Evolutionary conservation across 2,797 vertebrate species (phyloP), one percentile per base, ranked within the genome.

Genomic region (Eurystomus glaucurus): DNA sequence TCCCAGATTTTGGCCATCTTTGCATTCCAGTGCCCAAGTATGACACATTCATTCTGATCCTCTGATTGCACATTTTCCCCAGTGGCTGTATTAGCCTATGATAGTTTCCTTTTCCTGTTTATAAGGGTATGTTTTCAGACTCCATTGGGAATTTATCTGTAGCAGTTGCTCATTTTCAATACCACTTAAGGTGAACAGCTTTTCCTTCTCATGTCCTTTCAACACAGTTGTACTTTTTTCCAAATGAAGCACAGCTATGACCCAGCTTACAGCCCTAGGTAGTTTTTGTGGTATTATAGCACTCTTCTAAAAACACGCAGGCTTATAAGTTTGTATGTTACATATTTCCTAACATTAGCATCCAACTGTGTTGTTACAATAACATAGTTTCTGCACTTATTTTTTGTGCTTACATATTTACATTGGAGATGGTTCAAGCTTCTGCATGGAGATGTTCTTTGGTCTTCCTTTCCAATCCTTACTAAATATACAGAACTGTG

Each of bases 81-180:
- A 33, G 51, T 48, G 39, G 8, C 55, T 85, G 4, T 41, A 66
- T 45, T 87, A 85, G 25, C n/a, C 29, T 65, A 58, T 1, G 3
- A 37, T 26, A 62, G 22, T 22, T 88, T 95, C 87, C 31, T 45
- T 84, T 82, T 82, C 86, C 68, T 89, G 29, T 89, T 82, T 71
- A 20, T 85, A 86, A 66, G 51, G 35, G 28, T 77, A 33, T 41
- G 45, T 66, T 92, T 95, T 64, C 51, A 60, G 92, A 81, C 25
- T 91, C n/a, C 31, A 19, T 28, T 90, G 64, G 79, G 71, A 89
- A 87, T 85, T 78, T 76, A 77, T 79, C 62, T 41, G 51, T 52
- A 85, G 37, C 54, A 85, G 46, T 26, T 82, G 54, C 16, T 91
- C 3, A 12, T 84, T 92, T 84, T 91, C 78, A 70, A 10, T 41